Evolutionary conservation across 1,140 invertebrate species (phyloP), one percentile per base, ranked within the genome.

Genomic region (Vollenhovia emeryi): DNA sequence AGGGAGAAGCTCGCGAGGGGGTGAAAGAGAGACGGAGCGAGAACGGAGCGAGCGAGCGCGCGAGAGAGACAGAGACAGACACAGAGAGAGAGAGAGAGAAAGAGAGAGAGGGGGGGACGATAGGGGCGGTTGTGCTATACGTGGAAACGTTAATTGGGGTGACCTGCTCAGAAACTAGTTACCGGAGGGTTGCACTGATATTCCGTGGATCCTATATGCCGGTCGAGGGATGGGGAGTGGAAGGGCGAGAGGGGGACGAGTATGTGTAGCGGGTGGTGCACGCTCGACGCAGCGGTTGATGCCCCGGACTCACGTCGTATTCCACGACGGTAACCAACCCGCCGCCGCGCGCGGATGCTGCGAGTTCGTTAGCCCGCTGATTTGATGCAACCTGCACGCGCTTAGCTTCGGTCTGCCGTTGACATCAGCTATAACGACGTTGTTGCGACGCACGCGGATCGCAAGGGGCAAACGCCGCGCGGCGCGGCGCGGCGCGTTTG

Each of bases 161-260:
- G 94, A 95, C 94, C 94, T 94, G 94, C 93, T 94, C 94, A 90
- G 93, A 95, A 95, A 95, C 94, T 95, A 94, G 94, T 95, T 95
- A 94, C 93, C 92, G 89, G 89, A 91, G 87, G 87, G 91, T 91
- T 91, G 93, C 91, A 88, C 87, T 92, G 93, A 93, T 94, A 94
- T 94, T 94, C 91, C 89, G 84, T 85, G 75, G 87, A 76, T 85
- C 87, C 87, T 68, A 73, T 87, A 76, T 76, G 84, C 76, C 87
- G 73, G 60, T 52, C 75, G 75, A 6, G 13, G n/a, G n/a, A 33
- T 48, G 15, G 69, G 21, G 69, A 15, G 69, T n/a, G 48, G n/a
- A n/a, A 13, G 9, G n/a, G 40, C 13, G 11, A 4, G 15, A 15
- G 52, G 36, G 7, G 11, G 59, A 43, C 43, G 21, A 45, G 36